Conservation (phyloP, 1,140 invertebrate species). For the Drosophila nasuta region DNA sequence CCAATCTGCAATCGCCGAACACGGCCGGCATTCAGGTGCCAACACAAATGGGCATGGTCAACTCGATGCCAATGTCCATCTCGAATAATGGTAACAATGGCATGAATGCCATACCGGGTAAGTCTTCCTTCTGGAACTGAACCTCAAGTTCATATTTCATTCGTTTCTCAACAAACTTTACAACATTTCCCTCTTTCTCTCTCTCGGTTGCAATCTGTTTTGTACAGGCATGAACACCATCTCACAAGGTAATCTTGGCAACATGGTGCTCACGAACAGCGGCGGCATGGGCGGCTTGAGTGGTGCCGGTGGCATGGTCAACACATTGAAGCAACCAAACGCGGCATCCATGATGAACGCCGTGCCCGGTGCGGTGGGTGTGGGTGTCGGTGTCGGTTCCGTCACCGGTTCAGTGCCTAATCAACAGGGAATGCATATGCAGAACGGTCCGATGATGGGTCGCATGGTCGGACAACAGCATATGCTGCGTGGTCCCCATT, state of each 20-base stretch:
- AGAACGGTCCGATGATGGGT: slow-evolving; percentile 90
- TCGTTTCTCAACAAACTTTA: too few species aligned
- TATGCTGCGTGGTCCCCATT: slow-evolving; percentile 76
- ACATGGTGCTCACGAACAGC: slow-evolving; percentile 90
- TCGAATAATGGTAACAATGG: slow-evolving; percentile 87
- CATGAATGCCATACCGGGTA: slow-evolving; percentile 89
- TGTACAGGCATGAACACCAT: slow-evolving; percentile 87
- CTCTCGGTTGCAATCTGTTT: background rate
- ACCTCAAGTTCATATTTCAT: background rate
- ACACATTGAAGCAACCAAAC: slow-evolving; percentile 87
- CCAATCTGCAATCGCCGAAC: slow-evolving; percentile 92
- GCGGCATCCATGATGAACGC: slow-evolving; percentile 85
- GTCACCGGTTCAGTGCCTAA: slow-evolving; percentile 58
- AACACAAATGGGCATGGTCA: slow-evolving; percentile 87
- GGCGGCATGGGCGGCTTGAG: slow-evolving; percentile 86
- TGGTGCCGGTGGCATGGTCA: slow-evolving; percentile 52
- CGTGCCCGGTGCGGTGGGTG: slow-evolving; percentile 71
- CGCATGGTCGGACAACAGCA: slow-evolving; percentile 87
- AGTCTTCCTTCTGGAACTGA: slow-evolving; percentile 11
- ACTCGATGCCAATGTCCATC: slow-evolving; percentile 88
- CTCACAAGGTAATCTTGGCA: slow-evolving; percentile 86
- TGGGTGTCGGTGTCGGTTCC: slow-evolving; percentile 43
- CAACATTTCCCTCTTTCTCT: too few species aligned
- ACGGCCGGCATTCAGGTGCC: slow-evolving; percentile 87
- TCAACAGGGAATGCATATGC: slow-evolving; percentile 85